Evolutionary conservation across 2,113 vertebrate genomes (phyloP).

Genomic region (Strigops habroptila): DNA sequence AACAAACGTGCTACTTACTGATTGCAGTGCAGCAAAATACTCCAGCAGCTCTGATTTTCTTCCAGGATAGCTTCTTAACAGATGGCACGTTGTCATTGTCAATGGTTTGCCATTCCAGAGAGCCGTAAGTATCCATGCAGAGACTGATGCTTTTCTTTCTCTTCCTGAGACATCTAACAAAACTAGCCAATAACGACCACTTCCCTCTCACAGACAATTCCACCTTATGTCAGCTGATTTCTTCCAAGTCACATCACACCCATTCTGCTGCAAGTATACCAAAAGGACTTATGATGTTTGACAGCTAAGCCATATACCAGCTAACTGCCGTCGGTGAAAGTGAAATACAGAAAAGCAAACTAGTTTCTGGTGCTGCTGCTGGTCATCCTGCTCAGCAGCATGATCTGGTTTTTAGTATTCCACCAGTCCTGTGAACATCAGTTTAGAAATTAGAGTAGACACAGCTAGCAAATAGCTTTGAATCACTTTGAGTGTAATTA

Average conservation of each 20-base stretch:
- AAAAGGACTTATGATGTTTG: constrained; percentile 56
- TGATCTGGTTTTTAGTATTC: constrained; percentile 1
- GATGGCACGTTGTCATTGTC: constrained; percentile 72
- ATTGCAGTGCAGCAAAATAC: constrained; percentile 32
- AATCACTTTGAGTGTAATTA: constrained; percentile 62
- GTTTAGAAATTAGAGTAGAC: constrained; percentile 50
- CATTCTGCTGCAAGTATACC: constrained; percentile 30
- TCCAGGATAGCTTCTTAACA: constrained; percentile 68
- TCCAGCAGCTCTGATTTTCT: constrained; percentile 49
- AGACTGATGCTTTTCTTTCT: constrained; percentile 52
- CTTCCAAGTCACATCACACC: constrained; percentile 52
- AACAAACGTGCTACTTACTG: constrained; percentile 27
- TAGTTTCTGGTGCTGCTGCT: constrained; percentile 9
- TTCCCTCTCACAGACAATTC: constrained; percentile 66
- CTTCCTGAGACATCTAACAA: constrained; percentile 55
- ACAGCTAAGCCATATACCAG: constrained; percentile 49
- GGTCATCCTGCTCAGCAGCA: neutral
- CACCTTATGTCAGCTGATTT: constrained; percentile 69
- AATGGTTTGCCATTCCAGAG: constrained; percentile 50
- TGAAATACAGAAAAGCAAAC: neutral
- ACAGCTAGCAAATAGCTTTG: constrained; percentile 41
- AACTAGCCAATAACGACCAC: constrained; percentile 64
- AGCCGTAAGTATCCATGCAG: constrained; percentile 56
- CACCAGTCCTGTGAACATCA: neutral
- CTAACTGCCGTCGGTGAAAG: neutral